Percentiles rank a stretch among this genome's conserved stretches.
Conservation (phyloP, 1,140 invertebrate genomes). For the Sminthurinus signatus region DNA sequence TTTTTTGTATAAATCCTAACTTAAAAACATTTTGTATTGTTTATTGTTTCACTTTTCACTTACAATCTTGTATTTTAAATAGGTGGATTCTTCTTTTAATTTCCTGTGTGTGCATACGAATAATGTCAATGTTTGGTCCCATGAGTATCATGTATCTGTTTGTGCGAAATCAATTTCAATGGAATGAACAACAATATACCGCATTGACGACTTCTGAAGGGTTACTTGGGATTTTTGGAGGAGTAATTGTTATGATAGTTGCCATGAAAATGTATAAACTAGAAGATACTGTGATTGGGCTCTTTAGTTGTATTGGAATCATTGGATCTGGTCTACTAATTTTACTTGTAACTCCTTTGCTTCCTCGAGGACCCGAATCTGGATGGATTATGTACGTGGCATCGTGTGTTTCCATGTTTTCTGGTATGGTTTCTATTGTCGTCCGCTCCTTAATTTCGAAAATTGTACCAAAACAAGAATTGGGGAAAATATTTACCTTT, state of each 20-base stretch:
- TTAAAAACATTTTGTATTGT: too few relatives aligned
- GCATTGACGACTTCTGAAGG: slow-evolving; percentile 19
- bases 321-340: slow-evolving; percentile 20
- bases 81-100: slow-evolving; percentile 34
- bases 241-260: slow-evolving; percentile 21
- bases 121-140: slow-evolving; percentile 23
- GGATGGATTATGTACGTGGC: slow-evolving; percentile 32
- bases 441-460: too few relatives aligned
- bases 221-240: slow-evolving; percentile 17
- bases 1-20: too few relatives aligned
- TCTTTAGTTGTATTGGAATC: slow-evolving; percentile 27
- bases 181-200: slow-evolving; percentile 22
- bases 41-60: too few relatives aligned
- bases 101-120: slow-evolving; percentile 24
- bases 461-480: slow-evolving; percentile 32
- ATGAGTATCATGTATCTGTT: slow-evolving; percentile 9
- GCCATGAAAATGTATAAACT: slow-evolving; percentile 23
- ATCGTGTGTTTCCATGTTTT: too few relatives aligned
- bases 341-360: too few relatives aligned
- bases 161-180: slow-evolving; percentile 27
- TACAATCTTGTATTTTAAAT: too few relatives aligned
- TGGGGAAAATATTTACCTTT: slow-evolving; percentile 34
- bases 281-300: slow-evolving; percentile 26
- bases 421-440: too few relatives aligned
- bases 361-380: background rate